Conservation (phyloP, 2,888 invertebrate genomes). For the Thecophora atra region DNA sequence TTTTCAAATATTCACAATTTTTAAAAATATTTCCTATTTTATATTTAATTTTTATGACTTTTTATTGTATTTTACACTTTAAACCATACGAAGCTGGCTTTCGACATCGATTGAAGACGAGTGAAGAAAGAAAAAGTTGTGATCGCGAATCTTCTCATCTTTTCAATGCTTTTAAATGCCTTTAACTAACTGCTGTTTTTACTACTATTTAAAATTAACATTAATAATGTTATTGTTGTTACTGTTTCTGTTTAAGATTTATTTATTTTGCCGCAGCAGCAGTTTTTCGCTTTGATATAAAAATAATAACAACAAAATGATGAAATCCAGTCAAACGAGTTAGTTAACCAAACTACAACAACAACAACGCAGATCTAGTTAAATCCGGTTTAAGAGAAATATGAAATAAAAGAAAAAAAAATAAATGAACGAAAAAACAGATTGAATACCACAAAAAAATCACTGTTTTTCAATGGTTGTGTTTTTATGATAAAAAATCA, state of each 20-base stretch:
- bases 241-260: too few species aligned
- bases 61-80: too few species aligned
- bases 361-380: neutral
- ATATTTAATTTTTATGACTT: too few species aligned
- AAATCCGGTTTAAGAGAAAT: neutral
- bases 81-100: too few species aligned
- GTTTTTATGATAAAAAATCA: too few species aligned
- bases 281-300: neutral
- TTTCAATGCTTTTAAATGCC: neutral
- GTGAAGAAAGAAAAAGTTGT: too few species aligned
- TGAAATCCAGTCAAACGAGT: slow-evolving; percentile 13
- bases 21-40: too few species aligned
- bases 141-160: neutral
- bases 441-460: too few species aligned
- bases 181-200: neutral
- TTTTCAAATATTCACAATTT: too few species aligned
- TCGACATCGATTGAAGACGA: too few species aligned
- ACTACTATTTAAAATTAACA: neutral
- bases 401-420: neutral
- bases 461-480: too few species aligned
- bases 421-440: neutral
- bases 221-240: too few species aligned
- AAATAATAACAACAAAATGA: neutral
- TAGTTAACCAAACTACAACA: neutral
- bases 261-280: neutral